Evolutionary conservation across 2,888 invertebrate genomes (phyloP), one percentile per base, ranked within the genome.

Genomic region (Stenodema calcarata): DNA sequence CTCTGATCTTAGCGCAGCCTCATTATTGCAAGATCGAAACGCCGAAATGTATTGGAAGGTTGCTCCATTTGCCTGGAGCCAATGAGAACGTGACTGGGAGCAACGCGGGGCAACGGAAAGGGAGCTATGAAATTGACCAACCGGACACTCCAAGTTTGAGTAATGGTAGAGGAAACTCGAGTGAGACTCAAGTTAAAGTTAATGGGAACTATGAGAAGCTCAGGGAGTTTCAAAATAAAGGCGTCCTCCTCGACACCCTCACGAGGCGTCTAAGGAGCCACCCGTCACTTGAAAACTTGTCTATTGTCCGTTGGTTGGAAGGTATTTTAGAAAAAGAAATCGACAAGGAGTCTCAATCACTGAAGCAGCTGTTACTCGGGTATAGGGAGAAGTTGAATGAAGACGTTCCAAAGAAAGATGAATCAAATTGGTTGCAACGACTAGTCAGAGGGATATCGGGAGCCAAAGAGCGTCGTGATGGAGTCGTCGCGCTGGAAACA

Each of bases 261-360:
- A 41, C 41, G 11, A 16, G 35, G 16, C 73, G 73, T 1, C 18
- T 73, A n/a, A 30, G 35, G 35, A 73, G 73, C 14, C 73, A 73
- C 73, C 73, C 73, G n/a, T 73, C 73, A 30, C n/a, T 30, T 16
- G 35, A 73, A 18, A 73, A 18, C 1, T 9, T 73, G 4, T 30
- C 73, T 30, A 73, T 35, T 35, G 73, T 73, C n/a, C 73, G 18
- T 30, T 73, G 73, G 73, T 35, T 73, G 35, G 73, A 73, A 18
- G 41, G 73, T 30, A 73, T 73, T 35, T 73, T 73, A 41, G 73
- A 73, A 35, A 73, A 30, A 73, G 73, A 73, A 73, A 73, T 73
- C 16, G 73, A 73, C 30, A 73, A 73, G 35, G 73, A 73, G 35
- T 73, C 73, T 18, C 30, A 73, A 41, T 73, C 73, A n/a, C 41